Evolutionary conservation across 2,888 invertebrate species (phyloP).

Genomic region (Athalia rosae): DNA sequence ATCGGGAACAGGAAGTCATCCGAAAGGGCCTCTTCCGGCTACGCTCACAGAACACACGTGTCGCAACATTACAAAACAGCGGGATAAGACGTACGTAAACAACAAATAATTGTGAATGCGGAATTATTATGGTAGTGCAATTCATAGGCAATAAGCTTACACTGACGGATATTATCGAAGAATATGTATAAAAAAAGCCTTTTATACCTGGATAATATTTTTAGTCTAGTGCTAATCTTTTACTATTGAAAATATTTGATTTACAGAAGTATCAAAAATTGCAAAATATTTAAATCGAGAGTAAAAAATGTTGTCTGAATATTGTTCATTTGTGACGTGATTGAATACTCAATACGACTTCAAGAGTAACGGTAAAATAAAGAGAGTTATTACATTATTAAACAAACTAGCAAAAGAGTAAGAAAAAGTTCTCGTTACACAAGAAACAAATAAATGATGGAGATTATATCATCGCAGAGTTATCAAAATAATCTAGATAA

Average conservation of each 20-base stretch:
- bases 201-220: background rate
- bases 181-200: background rate
- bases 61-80: constrained; percentile 57
- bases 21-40: constrained; percentile 97
- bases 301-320: no score
- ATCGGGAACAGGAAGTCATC: constrained; percentile 99
- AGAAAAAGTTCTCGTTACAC: background rate
- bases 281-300: no score
- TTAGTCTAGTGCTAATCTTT: background rate
- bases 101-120: constrained; percentile 26
- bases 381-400: background rate
- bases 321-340: background rate
- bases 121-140: constrained; percentile 31
- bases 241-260: no score
- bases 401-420: background rate
- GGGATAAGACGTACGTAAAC: constrained; percentile 30
- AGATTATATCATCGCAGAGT: background rate
- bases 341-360: background rate
- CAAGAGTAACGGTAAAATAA: background rate
- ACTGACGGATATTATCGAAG: background rate
- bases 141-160: background rate
- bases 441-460: background rate
- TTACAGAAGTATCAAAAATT: no score
- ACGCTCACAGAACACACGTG: constrained; percentile 71
- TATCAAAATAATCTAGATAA: background rate